Base-by-base conservation (phyloP, 92 coral and sea anemone species). In the Umimayanthus kanabou region DNA sequence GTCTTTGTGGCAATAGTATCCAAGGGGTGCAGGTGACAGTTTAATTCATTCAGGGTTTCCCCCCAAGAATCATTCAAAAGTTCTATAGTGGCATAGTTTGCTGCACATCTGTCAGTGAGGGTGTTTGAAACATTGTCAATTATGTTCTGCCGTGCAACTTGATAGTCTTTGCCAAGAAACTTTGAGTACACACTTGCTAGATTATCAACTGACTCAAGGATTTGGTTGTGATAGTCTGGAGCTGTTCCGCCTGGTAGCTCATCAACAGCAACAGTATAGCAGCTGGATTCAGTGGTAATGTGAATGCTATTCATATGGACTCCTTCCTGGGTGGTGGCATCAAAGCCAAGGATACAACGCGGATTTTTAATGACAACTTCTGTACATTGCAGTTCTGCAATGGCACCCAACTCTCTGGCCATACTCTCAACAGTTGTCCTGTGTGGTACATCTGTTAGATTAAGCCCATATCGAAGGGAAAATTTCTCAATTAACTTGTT, bases 21-120 rank as follows among this genome's bases (percentile, higher is more conserved):
- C 5, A 80, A 28, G 22, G 84, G 84, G 29, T 80, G 84, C 39
- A 80, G 28, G 61, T 80, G 84, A 73, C 84, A 80, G 73, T 80
- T 80, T 13, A 80, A 45, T 15, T 80, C 84, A 15, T 80, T 80
- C 16, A 80, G 84, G 22, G 25, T 80, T 50, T 80, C 45, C 4
- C 66, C 66, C 84, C n/a, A n/a, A n/a, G n/a, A n/a, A n/a, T n/a
- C n/a, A n/a, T n/a, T n/a, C 55, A 80, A 15, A 18, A 80, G 66
- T 18, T 45, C n/a, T 5, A 80, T 15, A 14, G 84, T 43, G 11
- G 72, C n/a, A 45, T 80, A 73, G 30, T 80, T 80, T 22, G 84
- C 55, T 14, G 84, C 84, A 80, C 84, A 39, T 6, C 84, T 50
- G 30, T 80, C 84, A 5, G 84, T 43, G 0, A 80, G 22, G 5